Evolutionary conservation across 2,113 vertebrate genomes (phyloP).

Genomic region (Gobio gobio): DNA sequence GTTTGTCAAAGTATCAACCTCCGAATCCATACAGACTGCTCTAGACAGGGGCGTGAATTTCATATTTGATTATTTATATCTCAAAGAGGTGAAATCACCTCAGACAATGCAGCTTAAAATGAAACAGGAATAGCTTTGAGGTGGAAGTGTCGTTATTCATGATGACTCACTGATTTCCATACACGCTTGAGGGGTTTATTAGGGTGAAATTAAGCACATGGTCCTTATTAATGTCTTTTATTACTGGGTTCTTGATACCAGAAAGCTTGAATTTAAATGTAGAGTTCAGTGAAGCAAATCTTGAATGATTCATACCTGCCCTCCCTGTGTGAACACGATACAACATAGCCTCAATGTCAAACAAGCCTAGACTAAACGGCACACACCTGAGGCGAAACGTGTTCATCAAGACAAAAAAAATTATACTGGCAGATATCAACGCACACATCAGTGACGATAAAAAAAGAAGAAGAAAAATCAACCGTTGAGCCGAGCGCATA

Average conservation of each 20-base stretch:
- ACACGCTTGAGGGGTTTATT: conserved; percentile 22
- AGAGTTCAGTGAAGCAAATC: not conserved
- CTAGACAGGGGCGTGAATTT: not conserved
- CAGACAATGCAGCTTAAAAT: not conserved
- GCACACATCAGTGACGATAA: not conserved
- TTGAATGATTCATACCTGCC: conserved; percentile 16
- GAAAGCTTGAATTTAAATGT: conserved; percentile 2
- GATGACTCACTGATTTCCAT: conserved; percentile 20
- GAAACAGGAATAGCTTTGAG: not conserved
- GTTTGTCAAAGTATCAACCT: not conserved
- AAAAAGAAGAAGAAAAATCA: conserved; percentile 2
- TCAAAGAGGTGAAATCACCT: not conserved
- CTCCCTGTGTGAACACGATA: conserved; percentile 38
- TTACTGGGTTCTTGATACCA: not conserved
- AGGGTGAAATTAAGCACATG: not conserved
- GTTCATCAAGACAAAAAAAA: conserved; percentile 21
- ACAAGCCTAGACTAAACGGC: conserved; percentile 48
- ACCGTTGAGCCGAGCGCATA: not conserved
- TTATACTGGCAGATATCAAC: conserved; percentile 2
- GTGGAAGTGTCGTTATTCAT: not conserved
- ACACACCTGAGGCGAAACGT: conserved; percentile 46
- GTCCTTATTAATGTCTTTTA: not conserved
- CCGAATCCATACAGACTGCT: not conserved
- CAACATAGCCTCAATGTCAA: conserved; percentile 41
- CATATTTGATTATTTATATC: not conserved